phyloP scores from a whole-genome alignment of 2,113 vertebrate genomes.

The Odontophorus gujanensis region DNA sequence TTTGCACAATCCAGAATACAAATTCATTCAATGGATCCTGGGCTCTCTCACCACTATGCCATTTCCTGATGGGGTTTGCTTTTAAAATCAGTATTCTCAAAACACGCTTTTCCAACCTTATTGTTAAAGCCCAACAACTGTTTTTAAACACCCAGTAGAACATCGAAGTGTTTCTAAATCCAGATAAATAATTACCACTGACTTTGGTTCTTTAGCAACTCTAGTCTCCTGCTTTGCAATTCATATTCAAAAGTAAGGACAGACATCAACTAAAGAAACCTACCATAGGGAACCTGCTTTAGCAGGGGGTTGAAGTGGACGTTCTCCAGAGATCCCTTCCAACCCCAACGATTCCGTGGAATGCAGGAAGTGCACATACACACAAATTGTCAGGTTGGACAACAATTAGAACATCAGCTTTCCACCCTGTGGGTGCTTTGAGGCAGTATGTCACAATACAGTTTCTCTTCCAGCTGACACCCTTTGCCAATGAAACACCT shows the following conservation, averaged over 20 bases:
- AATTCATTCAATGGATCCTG: not conserved
- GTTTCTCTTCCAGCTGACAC: not conserved
- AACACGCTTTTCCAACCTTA: not conserved
- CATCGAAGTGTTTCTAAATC: not conserved
- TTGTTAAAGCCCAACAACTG: not conserved
- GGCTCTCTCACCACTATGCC: not conserved
- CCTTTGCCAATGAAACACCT: not conserved
- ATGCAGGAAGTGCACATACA: not conserved
- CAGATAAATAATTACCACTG: not conserved
- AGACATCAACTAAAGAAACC: not conserved
- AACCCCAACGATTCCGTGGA: too few species aligned
- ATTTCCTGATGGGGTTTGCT: not conserved
- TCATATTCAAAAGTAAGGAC: not conserved
- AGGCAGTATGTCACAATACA: not conserved
- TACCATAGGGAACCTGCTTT: too few species aligned
- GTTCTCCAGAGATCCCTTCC: too few species aligned
- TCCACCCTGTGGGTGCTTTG: not conserved
- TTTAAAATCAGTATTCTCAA: not conserved
- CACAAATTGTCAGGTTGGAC: not conserved
- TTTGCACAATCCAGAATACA: not conserved
- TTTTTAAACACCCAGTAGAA: slow-evolving; percentile 30
- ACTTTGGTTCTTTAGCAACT: not conserved
- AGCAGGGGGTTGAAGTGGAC: too few species aligned
- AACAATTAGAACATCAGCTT: not conserved
- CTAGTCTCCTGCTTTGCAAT: not conserved